phyloP scores from a whole-genome alignment of 2,113 vertebrate genomes.

The Cygnus buccinator region DNA sequence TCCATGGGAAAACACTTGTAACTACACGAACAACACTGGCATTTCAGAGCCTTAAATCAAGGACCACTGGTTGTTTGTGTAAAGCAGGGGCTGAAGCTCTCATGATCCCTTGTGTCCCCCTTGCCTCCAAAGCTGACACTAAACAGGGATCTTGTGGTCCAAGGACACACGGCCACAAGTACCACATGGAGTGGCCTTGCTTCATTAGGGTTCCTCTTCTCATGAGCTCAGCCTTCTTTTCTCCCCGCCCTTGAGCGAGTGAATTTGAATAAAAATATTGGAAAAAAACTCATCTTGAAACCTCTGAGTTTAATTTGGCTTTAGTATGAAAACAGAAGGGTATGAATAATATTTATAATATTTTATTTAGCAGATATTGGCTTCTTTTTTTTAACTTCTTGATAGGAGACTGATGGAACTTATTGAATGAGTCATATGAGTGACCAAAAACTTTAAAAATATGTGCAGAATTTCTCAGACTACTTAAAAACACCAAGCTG shows the following conservation, averaged over 20 bases:
- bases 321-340: conserved; percentile 27
- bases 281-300: conserved; percentile 39
- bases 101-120: background rate
- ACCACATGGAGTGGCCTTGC: background rate
- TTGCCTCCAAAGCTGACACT: background rate
- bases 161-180: background rate
- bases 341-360: conserved; percentile 28
- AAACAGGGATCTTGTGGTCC: background rate
- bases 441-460: background rate
- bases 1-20: background rate
- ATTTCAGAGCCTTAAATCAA: background rate
- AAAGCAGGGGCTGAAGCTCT: background rate
- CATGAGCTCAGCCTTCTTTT: conserved; percentile 4
- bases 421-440: background rate
- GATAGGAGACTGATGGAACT: background rate
- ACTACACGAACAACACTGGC: fast-evolving
- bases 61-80: background rate
- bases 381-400: background rate
- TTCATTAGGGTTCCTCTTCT: background rate
- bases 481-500: background rate
- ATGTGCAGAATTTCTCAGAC: background rate
- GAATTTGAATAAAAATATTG: background rate
- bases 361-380: conserved; percentile 21
- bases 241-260: background rate
- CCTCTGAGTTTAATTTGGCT: conserved; percentile 44